Evolutionary conservation across 2,797 vertebrate species (phyloP).

Genomic region (Serranus cabrilla): DNA sequence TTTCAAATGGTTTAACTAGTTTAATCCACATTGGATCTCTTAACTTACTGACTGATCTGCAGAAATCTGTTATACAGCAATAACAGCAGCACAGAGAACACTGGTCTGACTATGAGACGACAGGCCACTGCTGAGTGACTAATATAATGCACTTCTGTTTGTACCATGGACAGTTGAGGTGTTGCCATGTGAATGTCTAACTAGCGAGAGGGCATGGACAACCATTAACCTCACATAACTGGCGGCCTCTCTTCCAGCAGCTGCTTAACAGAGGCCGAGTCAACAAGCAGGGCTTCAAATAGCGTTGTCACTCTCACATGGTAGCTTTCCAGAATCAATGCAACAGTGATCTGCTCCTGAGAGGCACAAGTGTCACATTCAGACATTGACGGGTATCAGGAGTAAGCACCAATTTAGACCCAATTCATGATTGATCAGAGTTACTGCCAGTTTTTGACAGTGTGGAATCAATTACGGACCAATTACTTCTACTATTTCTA

Average conservation of each 20-base stretch:
- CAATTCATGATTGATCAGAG: slow-evolving; percentile 4
- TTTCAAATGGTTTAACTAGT: slow-evolving; percentile 22
- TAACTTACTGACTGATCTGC: slow-evolving; percentile 5
- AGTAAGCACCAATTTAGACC: slow-evolving; percentile 19
- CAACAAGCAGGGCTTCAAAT: slow-evolving; percentile 72
- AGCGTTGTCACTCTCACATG: slow-evolving; percentile 55
- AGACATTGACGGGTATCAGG: slow-evolving; percentile 31
- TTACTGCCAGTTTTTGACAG: slow-evolving; percentile 26
- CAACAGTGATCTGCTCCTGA: slow-evolving; percentile 37
- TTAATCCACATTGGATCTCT: slow-evolving; percentile 16
- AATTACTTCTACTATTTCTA: background rate
- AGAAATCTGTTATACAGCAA: slow-evolving; percentile 19
- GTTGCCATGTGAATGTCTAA: slow-evolving; percentile 77
- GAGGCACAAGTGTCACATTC: slow-evolving; percentile 45
- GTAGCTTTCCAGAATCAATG: slow-evolving; percentile 61
- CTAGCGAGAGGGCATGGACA: slow-evolving; percentile 67
- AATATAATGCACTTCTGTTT: slow-evolving; percentile 63
- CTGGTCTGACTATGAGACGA: slow-evolving; percentile 15
- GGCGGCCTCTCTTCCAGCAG: slow-evolving; percentile 66
- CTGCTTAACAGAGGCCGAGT: slow-evolving; percentile 67
- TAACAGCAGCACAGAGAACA: background rate
- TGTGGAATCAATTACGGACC: background rate
- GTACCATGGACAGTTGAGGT: slow-evolving; percentile 58
- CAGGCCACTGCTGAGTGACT: slow-evolving; percentile 53
- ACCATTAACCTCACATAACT: slow-evolving; percentile 79